phyloP scores from a whole-genome alignment of 2,888 invertebrate species.

The Augochlorella aurata region DNA sequence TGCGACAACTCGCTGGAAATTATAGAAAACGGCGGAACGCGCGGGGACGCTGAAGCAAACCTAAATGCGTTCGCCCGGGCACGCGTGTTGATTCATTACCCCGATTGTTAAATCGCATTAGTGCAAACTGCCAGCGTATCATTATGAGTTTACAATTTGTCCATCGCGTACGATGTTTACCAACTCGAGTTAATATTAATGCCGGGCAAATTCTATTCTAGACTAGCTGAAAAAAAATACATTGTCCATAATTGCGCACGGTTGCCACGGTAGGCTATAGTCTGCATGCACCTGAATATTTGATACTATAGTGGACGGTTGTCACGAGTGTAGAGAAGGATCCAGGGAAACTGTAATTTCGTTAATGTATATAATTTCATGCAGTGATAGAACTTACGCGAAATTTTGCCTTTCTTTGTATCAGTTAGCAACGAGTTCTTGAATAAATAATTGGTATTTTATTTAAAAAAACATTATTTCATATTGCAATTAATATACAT shows the following conservation, averaged over 20 bases:
- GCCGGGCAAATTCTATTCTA: constrained; percentile 16
- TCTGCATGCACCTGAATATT: constrained; percentile 1
- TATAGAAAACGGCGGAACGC: constrained; percentile 38
- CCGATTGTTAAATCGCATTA: constrained; percentile 21
- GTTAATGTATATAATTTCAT: not conserved
- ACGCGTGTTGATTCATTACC: constrained; percentile 46
- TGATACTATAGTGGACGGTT: not conserved
- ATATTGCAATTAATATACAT: not conserved
- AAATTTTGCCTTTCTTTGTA: not conserved
- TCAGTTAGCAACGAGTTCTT: not conserved
- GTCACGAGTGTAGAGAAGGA: not conserved
- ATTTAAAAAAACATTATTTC: not conserved
- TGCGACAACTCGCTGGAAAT: not conserved
- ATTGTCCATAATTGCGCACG: constrained; percentile 17
- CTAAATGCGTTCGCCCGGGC: constrained; percentile 6
- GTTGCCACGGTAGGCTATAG: not conserved
- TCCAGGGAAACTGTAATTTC: not conserved
- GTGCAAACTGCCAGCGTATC: constrained; percentile 32
- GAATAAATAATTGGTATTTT: not conserved
- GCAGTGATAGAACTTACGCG: not conserved
- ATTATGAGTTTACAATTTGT: constrained; percentile 44
- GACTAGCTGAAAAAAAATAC: not conserved
- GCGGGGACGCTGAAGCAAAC: constrained; percentile 17
- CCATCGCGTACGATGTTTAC: constrained; percentile 28
- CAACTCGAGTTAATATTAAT: constrained; percentile 40